These are phyloP conservation scores for Berghia stephanieae DNA, from an alignment of 1,140 invertebrate genomes.

Conservation along the genomic window DNA sequence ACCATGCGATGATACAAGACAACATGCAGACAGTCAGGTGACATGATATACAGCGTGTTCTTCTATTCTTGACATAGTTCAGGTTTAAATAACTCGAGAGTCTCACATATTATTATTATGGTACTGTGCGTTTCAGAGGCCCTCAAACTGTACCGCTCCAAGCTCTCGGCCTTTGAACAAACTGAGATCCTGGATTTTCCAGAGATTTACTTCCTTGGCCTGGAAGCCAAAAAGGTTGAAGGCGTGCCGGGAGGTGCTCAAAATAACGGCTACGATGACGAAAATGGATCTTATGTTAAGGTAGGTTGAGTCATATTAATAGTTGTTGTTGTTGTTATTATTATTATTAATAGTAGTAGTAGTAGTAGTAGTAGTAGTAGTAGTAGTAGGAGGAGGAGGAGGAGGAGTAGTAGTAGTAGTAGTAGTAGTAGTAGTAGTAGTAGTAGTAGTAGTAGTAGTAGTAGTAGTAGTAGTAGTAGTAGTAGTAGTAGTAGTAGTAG, in stretches of 20 bases:
- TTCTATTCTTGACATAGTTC: background rate
- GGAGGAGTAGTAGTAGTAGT: no score
- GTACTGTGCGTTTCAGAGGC: conserved; percentile 54
- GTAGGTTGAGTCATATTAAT: no score
- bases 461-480: no score
- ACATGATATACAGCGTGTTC: background rate
- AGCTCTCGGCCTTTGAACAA: conserved; percentile 63
- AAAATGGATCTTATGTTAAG: conserved; percentile 66
- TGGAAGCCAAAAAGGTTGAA: conserved; percentile 64
- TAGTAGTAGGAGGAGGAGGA: no score
- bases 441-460: no score
- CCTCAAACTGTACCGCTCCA: conserved; percentile 57
- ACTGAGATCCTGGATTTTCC: conserved; percentile 64
- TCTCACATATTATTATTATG: background rate
- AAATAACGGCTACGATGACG: conserved; percentile 66
- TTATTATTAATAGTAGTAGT: no score
- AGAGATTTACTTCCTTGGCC: conserved; percentile 60
- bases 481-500: no score
- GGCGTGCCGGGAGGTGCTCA: conserved; percentile 54
- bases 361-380: no score
- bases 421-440: no score
- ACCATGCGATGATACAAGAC: no score
- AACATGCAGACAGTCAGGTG: background rate
- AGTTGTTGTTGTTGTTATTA: no score
- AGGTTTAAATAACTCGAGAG: background rate